phyloP scores from a whole-genome alignment of 2,113 vertebrate species.

The Trichomycterus rosablanca region DNA sequence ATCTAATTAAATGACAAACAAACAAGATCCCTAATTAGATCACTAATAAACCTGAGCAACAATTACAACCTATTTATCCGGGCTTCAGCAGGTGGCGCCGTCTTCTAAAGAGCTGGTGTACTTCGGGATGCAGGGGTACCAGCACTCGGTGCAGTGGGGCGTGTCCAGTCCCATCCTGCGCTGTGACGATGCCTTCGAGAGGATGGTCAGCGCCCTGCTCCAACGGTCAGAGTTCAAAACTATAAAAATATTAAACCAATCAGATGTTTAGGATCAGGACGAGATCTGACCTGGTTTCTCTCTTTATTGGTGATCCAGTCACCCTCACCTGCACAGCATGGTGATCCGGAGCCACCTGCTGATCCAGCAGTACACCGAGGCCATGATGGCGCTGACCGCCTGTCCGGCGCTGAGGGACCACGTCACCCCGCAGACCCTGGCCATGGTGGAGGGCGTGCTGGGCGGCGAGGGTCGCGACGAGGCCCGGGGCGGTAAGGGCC shows the following conservation, averaged over 20 bases:
- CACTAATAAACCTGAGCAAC: too few species aligned
- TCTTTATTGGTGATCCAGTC: constrained; percentile 61
- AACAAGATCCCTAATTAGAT: too few species aligned
- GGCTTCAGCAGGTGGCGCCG: constrained; percentile 72
- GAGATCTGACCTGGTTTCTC: too few species aligned
- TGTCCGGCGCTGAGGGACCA: constrained; percentile 85
- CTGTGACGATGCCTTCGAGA: constrained; percentile 95
- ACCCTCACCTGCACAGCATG: constrained; percentile 95
- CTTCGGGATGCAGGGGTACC: constrained; percentile 92
- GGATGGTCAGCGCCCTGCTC: constrained; percentile 90
- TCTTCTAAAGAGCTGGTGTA: constrained; percentile 77
- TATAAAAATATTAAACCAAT: too few species aligned
- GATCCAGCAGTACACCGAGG: constrained; percentile 96
- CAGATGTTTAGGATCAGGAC: too few species aligned
- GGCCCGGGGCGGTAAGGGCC: constrained; percentile 74
- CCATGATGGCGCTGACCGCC: constrained; percentile 91
- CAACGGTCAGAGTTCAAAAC: constrained; percentile 85
- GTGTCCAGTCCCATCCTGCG: constrained; percentile 90
- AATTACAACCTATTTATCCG: too few species aligned
- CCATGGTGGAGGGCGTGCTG: constrained; percentile 92
- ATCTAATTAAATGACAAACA: too few species aligned
- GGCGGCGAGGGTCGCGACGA: constrained; percentile 75
- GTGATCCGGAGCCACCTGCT: constrained; percentile 96
- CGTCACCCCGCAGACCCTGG: constrained; percentile 91
- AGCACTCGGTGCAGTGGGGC: constrained; percentile 91